Percentiles rank a stretch among this genome's conserved stretches.
Evolutionary conservation across 2,888 invertebrate genomes (phyloP).

Genomic region (Eulithis testata): DNA sequence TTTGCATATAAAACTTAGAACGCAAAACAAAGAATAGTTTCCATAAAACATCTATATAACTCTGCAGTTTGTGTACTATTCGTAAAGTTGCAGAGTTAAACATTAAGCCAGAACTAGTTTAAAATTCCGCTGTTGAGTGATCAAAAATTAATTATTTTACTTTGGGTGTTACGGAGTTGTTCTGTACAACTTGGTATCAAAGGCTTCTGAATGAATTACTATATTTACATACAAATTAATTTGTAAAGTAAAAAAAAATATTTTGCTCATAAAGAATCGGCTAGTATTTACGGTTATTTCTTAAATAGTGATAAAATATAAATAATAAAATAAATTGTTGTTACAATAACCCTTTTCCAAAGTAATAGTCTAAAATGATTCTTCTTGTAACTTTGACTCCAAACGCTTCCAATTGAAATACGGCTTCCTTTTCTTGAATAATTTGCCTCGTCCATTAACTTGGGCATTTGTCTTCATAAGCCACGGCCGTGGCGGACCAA

Average conservation of each 20-base stretch:
- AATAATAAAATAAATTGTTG: too few species aligned
- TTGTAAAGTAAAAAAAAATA: too few species aligned
- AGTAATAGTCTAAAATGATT: slow-evolving; percentile 2
- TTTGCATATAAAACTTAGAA: too few species aligned
- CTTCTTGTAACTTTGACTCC: slow-evolving; percentile 8
- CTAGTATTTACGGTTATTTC: too few species aligned
- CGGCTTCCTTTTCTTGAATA: slow-evolving; percentile 42
- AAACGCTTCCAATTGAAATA: slow-evolving; percentile 29
- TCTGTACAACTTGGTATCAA: background rate
- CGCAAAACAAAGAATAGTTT: slow-evolving; percentile 12
- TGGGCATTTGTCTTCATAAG: slow-evolving; percentile 44
- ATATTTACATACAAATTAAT: too few species aligned
- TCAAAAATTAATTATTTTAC: slow-evolving; percentile 38
- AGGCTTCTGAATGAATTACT: too few species aligned
- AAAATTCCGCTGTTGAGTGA: slow-evolving; percentile 28
- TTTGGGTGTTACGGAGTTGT: slow-evolving; percentile 6
- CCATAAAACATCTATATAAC: slow-evolving; percentile 14
- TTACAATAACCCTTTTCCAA: too few species aligned
- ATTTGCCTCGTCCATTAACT: slow-evolving; percentile 47
- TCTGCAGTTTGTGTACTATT: slow-evolving; percentile 17
- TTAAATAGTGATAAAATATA: too few species aligned
- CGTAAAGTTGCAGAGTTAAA: slow-evolving; percentile 43
- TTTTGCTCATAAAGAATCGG: too few species aligned
- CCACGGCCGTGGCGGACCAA: slow-evolving; percentile 28
- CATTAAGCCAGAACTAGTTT: slow-evolving; percentile 44